phyloP scores from a whole-genome alignment of 2,888 invertebrate species.

The Leucoptera coffeella region DNA sequence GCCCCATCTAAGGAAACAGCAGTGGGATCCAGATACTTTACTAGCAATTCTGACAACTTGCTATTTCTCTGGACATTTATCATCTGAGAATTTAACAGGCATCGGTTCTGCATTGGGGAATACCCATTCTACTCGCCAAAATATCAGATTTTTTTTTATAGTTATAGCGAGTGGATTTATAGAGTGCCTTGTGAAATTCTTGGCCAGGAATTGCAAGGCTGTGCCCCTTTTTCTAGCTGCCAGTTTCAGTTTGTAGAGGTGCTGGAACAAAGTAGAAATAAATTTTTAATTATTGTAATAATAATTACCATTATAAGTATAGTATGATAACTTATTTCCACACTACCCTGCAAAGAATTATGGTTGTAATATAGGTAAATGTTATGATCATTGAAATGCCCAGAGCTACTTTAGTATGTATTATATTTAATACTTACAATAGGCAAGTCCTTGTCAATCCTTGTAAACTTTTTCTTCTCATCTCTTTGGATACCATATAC shows the following conservation, averaged over 20 bases:
- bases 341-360: neutral
- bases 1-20: constrained; percentile 32
- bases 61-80: constrained; percentile 60
- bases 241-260: constrained; percentile 44
- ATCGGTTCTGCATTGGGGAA: constrained; percentile 64
- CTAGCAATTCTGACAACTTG: constrained; percentile 53
- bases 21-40: constrained; percentile 57
- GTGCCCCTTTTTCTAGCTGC: constrained; percentile 56
- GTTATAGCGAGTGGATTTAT: constrained; percentile 64
- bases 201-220: constrained; percentile 62
- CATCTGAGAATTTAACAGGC: constrained; percentile 55
- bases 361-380: neutral
- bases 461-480: constrained; percentile 50
- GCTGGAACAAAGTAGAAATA: no score
- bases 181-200: constrained; percentile 64
- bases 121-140: constrained; percentile 79
- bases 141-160: constrained; percentile 61
- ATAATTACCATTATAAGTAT: no score
- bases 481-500: constrained; percentile 60
- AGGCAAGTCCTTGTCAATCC: constrained; percentile 50
- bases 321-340: neutral
- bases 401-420: neutral
- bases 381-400: neutral
- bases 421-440: constrained; percentile 24
- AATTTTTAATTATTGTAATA: no score